These are phyloP conservation scores for Carassius gibelio DNA, from an alignment of 2,113 vertebrate species.

Conservation along the genomic window DNA sequence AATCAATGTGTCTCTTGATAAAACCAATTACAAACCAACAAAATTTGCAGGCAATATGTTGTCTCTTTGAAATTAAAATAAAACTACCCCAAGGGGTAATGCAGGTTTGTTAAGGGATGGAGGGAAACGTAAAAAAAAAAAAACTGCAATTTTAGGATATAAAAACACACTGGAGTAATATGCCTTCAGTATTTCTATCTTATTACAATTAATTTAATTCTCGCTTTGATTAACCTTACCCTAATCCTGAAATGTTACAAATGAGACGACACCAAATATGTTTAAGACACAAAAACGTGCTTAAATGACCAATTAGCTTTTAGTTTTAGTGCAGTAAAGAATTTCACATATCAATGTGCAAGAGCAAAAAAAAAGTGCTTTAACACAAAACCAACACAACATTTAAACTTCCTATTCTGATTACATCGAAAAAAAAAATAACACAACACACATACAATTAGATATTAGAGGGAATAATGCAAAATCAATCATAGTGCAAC, in stretches of 20 bases:
- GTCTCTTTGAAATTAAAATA: constrained; percentile 12
- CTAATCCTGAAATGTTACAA: constrained; percentile 23
- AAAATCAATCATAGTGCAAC: constrained; percentile 91
- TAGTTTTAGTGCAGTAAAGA: constrained; percentile 60
- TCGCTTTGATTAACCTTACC: background rate
- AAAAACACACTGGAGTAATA: background rate
- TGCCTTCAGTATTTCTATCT: constrained; percentile 15
- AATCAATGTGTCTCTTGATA: background rate
- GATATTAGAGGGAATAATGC: constrained; percentile 1
- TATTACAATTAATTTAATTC: background rate
- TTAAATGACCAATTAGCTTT: constrained; percentile 12
- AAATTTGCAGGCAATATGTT: constrained; percentile 14
- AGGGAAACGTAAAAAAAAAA: background rate
- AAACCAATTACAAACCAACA: constrained; percentile 24
- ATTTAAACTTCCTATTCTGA: constrained; percentile 68
- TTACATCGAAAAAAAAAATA: constrained; percentile 52
- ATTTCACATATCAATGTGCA: constrained; percentile 83
- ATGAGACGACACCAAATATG: constrained; percentile 47
- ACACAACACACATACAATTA: constrained; percentile 66
- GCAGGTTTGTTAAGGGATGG: background rate
- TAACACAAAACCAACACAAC: constrained; percentile 92
- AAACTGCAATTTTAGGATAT: background rate
- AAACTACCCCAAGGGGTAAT: background rate
- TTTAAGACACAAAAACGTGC: constrained; percentile 34
- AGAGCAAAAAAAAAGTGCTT: constrained; percentile 91